phyloP scores from a whole-genome alignment of 2,797 vertebrate species.

The Erethizon dorsatum region DNA sequence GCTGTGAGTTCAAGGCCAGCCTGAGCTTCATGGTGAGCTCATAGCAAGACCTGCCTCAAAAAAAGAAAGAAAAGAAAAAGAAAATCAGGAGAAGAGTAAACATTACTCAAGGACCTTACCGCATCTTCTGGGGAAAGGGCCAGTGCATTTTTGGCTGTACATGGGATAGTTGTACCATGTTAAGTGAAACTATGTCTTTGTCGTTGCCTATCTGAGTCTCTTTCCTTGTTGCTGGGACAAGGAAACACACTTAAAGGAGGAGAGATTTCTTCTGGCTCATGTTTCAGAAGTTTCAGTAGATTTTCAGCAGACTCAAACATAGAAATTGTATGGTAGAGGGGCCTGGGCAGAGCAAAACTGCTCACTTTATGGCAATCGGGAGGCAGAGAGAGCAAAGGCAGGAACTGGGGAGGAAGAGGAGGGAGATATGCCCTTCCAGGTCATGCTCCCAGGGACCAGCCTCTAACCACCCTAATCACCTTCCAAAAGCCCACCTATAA shows the following conservation, averaged over 20 bases:
- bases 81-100: constrained; percentile 8
- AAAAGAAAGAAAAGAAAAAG: background rate
- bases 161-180: background rate
- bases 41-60: background rate
- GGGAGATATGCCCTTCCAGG: background rate
- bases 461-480: background rate
- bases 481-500: background rate
- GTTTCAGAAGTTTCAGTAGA: background rate
- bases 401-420: background rate
- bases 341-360: background rate
- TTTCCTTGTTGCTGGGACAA: background rate
- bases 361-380: background rate
- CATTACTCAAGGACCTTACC: background rate
- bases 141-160: background rate
- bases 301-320: background rate
- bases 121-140: background rate
- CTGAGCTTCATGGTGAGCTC: background rate
- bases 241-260: background rate
- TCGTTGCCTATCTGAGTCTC: background rate
- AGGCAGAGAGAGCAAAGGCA: background rate
- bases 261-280: background rate
- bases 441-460: background rate
- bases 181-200: background rate
- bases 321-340: background rate
- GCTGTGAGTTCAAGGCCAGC: background rate